Percentiles rank a stretch among this genome's conserved stretches.
phyloP scores from a whole-genome alignment of 53 echinoderm and acorn worm species.

The Crossaster papposus region DNA sequence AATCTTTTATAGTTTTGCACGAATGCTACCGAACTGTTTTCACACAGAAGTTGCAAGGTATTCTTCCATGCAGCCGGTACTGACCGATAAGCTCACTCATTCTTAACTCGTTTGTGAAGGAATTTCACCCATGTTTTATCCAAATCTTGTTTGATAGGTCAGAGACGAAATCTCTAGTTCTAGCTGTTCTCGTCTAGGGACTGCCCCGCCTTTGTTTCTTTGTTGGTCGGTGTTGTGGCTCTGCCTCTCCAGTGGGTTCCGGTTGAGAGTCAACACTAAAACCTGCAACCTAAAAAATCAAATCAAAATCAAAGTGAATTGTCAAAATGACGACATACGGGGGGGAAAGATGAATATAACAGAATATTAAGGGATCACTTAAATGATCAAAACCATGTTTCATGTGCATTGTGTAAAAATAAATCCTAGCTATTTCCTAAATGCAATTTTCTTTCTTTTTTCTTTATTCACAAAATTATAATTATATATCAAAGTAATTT shows the following conservation, averaged over 20 bases:
- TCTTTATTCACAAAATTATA: too few species aligned
- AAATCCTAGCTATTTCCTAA: too few species aligned
- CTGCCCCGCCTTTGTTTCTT: constrained; percentile 48
- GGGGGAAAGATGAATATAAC: not conserved
- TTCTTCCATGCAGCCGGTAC: not conserved
- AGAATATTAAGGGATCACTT: not conserved
- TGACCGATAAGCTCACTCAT: not conserved
- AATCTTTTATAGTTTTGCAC: too few species aligned
- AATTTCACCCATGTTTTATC: not conserved
- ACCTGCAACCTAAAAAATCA: constrained; percentile 57
- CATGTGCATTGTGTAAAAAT: too few species aligned
- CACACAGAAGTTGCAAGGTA: too few species aligned
- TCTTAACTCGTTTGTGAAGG: not conserved
- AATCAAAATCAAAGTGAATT: not conserved
- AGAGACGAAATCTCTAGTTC: not conserved
- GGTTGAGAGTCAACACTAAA: constrained; percentile 65
- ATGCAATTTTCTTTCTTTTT: too few species aligned
- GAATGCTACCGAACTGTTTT: too few species aligned
- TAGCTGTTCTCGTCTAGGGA: not conserved
- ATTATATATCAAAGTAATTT: too few species aligned
- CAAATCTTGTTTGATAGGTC: not conserved
- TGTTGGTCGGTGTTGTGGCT: constrained; percentile 45
- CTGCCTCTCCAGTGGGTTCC: not conserved
- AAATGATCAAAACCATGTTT: too few species aligned
- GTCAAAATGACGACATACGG: not conserved